Conservation (phyloP, 2,797 vertebrate species). For the Champsocephalus gunnari region DNA sequence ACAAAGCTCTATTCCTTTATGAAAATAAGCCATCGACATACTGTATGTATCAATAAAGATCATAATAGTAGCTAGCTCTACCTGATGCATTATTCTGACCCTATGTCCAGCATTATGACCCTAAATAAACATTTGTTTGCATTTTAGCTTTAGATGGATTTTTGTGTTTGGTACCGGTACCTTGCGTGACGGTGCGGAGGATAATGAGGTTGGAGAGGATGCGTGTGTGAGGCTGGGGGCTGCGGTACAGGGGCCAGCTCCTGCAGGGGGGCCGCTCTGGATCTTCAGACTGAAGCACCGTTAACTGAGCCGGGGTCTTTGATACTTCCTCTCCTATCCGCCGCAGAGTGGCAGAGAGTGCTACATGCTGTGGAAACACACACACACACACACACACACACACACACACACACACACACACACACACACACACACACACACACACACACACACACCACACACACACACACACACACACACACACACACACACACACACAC, state of each 20-base stretch:
- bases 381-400: conserved; percentile 21
- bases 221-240: conserved; percentile 84
- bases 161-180: conserved; percentile 68
- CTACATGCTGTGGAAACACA: conserved; percentile 73
- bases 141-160: not conserved
- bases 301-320: conserved; percentile 65
- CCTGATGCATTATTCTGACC: not conserved
- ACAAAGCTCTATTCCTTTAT: not conserved
- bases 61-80: not conserved
- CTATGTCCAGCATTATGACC: not conserved
- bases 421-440: conserved; percentile 36
- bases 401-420: conserved; percentile 33
- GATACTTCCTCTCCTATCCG: conserved; percentile 89
- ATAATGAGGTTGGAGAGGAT: conserved; percentile 89
- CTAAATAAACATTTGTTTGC: not conserved
- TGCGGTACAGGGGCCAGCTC: conserved; percentile 84
- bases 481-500: conserved; percentile 31
- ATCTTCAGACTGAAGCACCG: conserved; percentile 46
- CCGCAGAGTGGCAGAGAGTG: conserved; percentile 87
- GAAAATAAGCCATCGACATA: not conserved
- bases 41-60: not conserved
- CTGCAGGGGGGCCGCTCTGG: conserved; percentile 73
- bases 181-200: conserved; percentile 91
- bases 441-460: conserved; percentile 31
- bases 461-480: conserved; percentile 12